Percentiles rank a stretch among this genome's conserved stretches.
These are phyloP conservation scores for Panagrolaimus sp. DNA, from an alignment of 1,140 invertebrate genomes.

Conservation along the genomic window DNA sequence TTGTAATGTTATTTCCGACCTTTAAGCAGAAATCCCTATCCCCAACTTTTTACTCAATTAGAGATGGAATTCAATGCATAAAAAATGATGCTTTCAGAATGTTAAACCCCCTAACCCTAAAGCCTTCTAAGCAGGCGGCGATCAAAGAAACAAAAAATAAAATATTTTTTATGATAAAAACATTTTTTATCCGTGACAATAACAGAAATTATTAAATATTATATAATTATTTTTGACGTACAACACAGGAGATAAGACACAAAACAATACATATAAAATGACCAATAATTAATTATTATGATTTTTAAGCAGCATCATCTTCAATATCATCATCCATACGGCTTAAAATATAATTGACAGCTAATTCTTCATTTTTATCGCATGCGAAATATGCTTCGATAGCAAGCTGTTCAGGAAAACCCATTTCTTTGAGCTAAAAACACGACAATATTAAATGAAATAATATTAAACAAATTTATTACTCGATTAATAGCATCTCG, in stretches of 20 bases:
- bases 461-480: not conserved
- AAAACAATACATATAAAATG: constrained; percentile 15
- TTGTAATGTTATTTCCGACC: constrained; percentile 14
- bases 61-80: no score
- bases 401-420: constrained; percentile 91
- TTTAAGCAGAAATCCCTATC: not conserved
- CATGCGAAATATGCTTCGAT: constrained; percentile 99
- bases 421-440: constrained; percentile 76
- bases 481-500: constrained; percentile 89
- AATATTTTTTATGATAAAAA: no score
- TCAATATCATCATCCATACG: constrained; percentile 63
- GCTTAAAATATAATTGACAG: constrained; percentile 90
- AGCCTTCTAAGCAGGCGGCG: no score
- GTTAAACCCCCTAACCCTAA: no score
- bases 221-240: not conserved
- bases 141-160: no score
- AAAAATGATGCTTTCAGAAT: no score
- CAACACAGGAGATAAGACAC: not conserved
- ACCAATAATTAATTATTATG: constrained; percentile 2
- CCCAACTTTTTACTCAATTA: no score
- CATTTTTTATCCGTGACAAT: no score
- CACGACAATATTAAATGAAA: constrained; percentile 8
- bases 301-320: constrained; percentile 20
- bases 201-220: no score
- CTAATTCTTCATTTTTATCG: constrained; percentile 96